Conservation (phyloP, 2,797 vertebrate species). For the Arnoldichthys spilopterus region DNA sequence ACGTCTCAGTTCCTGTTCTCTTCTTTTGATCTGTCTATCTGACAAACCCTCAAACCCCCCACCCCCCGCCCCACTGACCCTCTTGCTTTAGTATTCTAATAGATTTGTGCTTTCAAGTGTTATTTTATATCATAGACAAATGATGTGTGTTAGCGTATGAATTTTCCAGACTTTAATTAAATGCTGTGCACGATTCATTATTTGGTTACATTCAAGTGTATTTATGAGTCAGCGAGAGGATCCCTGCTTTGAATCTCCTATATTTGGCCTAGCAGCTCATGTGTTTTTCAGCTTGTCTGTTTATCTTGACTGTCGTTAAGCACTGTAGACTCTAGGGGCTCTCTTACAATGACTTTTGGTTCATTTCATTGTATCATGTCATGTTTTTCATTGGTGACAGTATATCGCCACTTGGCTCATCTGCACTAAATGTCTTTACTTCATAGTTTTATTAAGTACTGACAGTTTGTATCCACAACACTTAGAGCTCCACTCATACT, state of each 20-base stretch:
- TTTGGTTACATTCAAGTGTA: not conserved
- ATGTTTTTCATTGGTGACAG: no score
- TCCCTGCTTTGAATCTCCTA: not conserved
- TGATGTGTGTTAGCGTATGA: not conserved
- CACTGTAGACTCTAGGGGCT: not conserved
- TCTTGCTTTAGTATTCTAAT: not conserved
- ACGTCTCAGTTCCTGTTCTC: not conserved
- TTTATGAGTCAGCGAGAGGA: not conserved
- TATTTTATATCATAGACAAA: not conserved
- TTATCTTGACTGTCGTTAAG: no score
- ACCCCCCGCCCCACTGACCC: not conserved
- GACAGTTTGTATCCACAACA: no score
- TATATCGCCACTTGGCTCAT: no score
- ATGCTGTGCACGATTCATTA: not conserved
- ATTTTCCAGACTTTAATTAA: not conserved
- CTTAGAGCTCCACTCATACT: no score
- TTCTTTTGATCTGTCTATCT: not conserved
- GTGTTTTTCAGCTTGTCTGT: not conserved
- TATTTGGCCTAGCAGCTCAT: not conserved
- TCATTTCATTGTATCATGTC: no score
- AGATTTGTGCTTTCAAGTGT: not conserved
- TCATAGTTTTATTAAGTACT: no score
- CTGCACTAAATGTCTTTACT: no score
- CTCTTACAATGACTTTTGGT: not conserved
- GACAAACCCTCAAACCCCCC: not conserved